Evolutionary conservation across 2,797 vertebrate species (phyloP).

Genomic region (Lacerta agilis): DNA sequence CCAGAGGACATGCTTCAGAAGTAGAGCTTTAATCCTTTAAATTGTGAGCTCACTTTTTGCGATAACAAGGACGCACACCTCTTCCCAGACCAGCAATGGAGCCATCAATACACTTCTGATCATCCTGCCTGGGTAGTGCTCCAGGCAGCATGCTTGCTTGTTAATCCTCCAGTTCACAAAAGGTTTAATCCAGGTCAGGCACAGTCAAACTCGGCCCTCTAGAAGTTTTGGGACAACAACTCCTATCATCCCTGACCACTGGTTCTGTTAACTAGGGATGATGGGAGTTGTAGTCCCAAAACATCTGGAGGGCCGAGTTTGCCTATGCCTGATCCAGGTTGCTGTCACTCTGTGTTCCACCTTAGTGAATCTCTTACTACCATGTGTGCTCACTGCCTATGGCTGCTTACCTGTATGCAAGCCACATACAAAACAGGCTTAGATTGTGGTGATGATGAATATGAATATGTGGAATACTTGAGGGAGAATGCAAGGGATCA

Average conservation of each 20-base stretch:
- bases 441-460: neutral
- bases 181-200: too few relatives aligned
- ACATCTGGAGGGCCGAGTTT: too few relatives aligned
- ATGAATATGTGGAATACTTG: neutral
- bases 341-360: too few relatives aligned
- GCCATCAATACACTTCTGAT: neutral
- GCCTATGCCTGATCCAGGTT: too few relatives aligned
- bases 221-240: too few relatives aligned
- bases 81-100: neutral
- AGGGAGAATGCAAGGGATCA: neutral
- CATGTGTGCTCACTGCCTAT: too few relatives aligned
- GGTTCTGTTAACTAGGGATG: too few relatives aligned
- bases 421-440: neutral
- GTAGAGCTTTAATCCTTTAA: neutral
- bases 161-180: neutral
- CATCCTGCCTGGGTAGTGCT: neutral
- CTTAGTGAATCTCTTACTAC: too few relatives aligned
- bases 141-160: too few relatives aligned
- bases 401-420: neutral
- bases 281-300: too few relatives aligned
- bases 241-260: too few relatives aligned
- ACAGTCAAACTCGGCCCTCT: too few relatives aligned
- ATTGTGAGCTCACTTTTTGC: neutral
- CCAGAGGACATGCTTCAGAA: neutral
- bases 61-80: neutral